A percentile compares a stretch with the other conserved stretches of the same genome.
phyloP scores from a whole-genome alignment of 1,140 invertebrate genomes.

The Ceratoteleas bidentatus region DNA sequence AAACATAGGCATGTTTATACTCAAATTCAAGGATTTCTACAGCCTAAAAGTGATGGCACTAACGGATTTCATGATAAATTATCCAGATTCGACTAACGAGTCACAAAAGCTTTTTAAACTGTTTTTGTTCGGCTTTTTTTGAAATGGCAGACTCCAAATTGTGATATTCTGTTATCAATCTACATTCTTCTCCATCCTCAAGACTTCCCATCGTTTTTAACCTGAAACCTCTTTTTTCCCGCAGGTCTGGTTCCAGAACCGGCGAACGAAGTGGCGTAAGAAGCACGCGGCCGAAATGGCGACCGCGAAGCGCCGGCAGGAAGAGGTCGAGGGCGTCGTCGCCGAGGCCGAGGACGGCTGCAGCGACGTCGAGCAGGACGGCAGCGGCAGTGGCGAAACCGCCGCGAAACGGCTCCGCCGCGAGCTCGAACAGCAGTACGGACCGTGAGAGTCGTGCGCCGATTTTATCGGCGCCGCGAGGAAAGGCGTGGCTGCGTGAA shows the following conservation, averaged over 20 bases:
- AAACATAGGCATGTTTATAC: too few relatives aligned
- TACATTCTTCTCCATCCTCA: too few relatives aligned
- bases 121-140: too few relatives aligned
- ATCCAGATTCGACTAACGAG: too few relatives aligned
- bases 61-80: too few relatives aligned
- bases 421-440: constrained; percentile 82
- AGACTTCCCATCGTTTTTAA: too few relatives aligned
- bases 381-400: constrained; percentile 72
- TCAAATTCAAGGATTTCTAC: too few relatives aligned
- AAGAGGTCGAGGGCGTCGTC: constrained; percentile 90
- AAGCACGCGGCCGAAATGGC: constrained; percentile 99
- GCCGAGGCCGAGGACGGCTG: constrained; percentile 86
- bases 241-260: constrained; percentile 99
- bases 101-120: too few relatives aligned
- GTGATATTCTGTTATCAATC: too few relatives aligned
- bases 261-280: constrained; percentile 99
- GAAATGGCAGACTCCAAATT: too few relatives aligned
- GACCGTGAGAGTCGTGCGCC: constrained; percentile 72
- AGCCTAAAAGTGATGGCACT: too few relatives aligned
- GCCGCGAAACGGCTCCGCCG: constrained; percentile 82
- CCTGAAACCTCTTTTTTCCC: neutral
- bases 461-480: constrained; percentile 56
- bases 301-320: constrained; percentile 97
- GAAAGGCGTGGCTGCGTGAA: constrained; percentile 72
- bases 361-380: constrained; percentile 84